These are phyloP conservation scores for Oreohelix idahoensis DNA, from an alignment of 1,140 invertebrate species.

Conservation along the genomic window DNA sequence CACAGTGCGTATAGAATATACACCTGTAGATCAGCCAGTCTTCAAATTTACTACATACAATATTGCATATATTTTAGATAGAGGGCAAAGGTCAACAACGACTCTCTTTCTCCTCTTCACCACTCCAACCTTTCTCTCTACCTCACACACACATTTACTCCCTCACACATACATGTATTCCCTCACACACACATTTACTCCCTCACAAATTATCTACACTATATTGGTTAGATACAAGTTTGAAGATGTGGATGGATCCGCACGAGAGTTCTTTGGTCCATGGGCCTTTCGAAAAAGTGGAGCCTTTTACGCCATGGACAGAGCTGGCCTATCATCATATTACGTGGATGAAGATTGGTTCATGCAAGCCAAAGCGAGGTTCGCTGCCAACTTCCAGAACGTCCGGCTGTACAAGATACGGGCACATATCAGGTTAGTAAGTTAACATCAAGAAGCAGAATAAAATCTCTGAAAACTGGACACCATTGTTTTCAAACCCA, in stretches of 20 bases:
- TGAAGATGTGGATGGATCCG: conserved; percentile 22
- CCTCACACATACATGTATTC: too few species aligned
- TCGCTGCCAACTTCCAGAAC: conserved; percentile 46
- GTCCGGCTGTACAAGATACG: conserved; percentile 50
- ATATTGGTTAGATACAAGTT: too few species aligned
- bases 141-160: too few species aligned
- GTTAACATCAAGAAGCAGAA: too few species aligned
- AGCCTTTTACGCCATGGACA: conserved; percentile 49
- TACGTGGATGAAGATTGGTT: conserved; percentile 55
- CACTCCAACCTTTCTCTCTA: background rate
- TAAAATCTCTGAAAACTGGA: too few species aligned
- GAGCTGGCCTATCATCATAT: conserved; percentile 45
- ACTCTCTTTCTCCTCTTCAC: too few species aligned
- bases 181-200: conserved; percentile 2
- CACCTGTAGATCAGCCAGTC: too few species aligned
- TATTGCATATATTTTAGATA: too few species aligned
- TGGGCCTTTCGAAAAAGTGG: conserved; percentile 51
- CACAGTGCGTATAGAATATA: too few species aligned
- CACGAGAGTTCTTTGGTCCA: conserved; percentile 56
- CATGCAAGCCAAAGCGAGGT: conserved; percentile 43
- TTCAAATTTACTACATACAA: too few species aligned
- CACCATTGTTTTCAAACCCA: too few species aligned
- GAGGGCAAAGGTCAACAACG: too few species aligned
- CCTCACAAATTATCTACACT: background rate
- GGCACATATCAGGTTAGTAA: conserved; percentile 80